Evolutionary conservation across 2,888 invertebrate species (phyloP).

Genomic region (Drosophila mulleri): DNA sequence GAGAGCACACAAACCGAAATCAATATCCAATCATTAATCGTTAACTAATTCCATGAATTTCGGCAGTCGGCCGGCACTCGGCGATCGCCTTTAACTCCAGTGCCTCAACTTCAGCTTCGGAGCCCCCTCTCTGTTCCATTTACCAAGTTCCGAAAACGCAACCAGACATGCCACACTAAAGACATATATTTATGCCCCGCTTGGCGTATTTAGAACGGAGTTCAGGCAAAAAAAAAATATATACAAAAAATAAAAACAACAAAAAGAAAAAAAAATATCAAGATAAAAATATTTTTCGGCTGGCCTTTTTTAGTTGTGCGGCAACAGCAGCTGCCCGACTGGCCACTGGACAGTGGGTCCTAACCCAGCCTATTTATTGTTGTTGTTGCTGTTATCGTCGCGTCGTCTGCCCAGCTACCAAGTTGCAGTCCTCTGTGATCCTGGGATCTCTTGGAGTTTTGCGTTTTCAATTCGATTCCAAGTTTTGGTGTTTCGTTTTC

Average conservation of each 20-base stretch:
- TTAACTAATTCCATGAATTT: conserved; percentile 81
- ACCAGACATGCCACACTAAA: conserved; percentile 78
- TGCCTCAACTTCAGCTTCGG: not conserved
- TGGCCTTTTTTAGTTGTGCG: conserved; percentile 66
- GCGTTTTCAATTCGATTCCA: conserved; percentile 70
- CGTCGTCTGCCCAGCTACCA: conserved; percentile 46
- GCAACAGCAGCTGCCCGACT: conserved; percentile 49
- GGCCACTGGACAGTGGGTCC: conserved; percentile 50
- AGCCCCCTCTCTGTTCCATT: conserved; percentile 50
- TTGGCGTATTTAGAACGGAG: conserved; percentile 74
- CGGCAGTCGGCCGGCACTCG: conserved; percentile 50
- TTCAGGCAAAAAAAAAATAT: conserved; percentile 17
- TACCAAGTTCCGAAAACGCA: conserved; percentile 75
- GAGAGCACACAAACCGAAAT: conserved; percentile 51
- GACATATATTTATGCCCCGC: conserved; percentile 74
- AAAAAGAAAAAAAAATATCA: conserved; percentile 61
- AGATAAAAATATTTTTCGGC: conserved; percentile 77
- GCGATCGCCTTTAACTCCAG: conserved; percentile 23
- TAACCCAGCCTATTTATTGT: conserved; percentile 63
- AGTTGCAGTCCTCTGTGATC: conserved; percentile 28
- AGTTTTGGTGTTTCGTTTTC: conserved; percentile 57
- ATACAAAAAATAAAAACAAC: conserved; percentile 33
- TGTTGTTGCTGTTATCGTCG: conserved; percentile 49
- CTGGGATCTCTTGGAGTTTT: conserved; percentile 34
- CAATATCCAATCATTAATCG: conserved; percentile 81